These are phyloP conservation scores for Panonychus citri DNA, from an alignment of 1,140 invertebrate species.

Conservation along the genomic window DNA sequence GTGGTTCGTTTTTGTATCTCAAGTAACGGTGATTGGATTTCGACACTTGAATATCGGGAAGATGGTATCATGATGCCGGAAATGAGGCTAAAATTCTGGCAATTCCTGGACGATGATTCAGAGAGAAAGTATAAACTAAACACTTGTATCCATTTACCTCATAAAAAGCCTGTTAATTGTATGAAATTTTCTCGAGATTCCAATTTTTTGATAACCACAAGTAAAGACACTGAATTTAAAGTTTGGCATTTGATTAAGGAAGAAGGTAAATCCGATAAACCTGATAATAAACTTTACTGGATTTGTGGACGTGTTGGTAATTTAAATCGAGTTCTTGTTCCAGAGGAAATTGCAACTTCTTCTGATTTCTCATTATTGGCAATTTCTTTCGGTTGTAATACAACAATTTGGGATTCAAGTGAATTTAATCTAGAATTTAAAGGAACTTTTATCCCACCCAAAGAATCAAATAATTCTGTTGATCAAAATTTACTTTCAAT, in stretches of 20 bases:
- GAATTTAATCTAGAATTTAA: not conserved
- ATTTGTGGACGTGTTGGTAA: conserved; percentile 35
- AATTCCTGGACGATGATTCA: conserved; percentile 23
- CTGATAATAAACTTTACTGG: conserved; percentile 28
- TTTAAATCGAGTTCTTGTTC: conserved; percentile 31
- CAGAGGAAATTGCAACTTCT: conserved; percentile 37
- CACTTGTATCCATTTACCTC: conserved; percentile 44
- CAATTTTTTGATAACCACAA: conserved; percentile 31
- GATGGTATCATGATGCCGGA: conserved; percentile 33
- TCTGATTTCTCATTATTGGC: conserved; percentile 49
- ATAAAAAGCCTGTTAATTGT: conserved; percentile 33
- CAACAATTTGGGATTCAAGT: conserved; percentile 39
- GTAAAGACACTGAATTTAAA: conserved; percentile 44
- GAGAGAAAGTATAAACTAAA: conserved; percentile 33
- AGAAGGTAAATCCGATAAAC: conserved; percentile 23
- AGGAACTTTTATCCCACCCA: not conserved
- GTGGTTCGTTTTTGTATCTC: conserved; percentile 41
- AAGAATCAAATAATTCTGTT: not conserved
- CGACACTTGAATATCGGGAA: conserved; percentile 42
- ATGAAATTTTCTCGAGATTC: conserved; percentile 35
- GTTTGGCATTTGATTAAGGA: conserved; percentile 34
- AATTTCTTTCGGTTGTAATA: conserved; percentile 37
- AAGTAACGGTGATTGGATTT: conserved; percentile 45
- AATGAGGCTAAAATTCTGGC: conserved; percentile 54
- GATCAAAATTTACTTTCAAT: not conserved